These are phyloP conservation scores for Xyrichtys novacula DNA, from an alignment of 2,797 vertebrate species.

Conservation along the genomic window DNA sequence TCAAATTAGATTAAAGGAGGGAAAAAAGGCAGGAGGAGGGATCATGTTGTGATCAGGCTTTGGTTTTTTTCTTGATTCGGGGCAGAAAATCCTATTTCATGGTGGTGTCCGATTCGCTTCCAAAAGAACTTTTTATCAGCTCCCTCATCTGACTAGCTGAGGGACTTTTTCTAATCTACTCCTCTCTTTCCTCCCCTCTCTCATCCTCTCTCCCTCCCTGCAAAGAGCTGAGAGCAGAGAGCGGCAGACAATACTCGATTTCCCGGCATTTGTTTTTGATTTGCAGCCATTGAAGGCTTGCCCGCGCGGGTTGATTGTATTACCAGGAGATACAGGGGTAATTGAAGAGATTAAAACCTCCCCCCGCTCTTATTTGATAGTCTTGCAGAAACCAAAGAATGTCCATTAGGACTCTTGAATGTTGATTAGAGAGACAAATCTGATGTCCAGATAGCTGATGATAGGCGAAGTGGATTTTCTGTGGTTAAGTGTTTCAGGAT, in stretches of 20 bases:
- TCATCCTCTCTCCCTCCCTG: background rate
- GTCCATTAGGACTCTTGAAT: slow-evolving; percentile 66
- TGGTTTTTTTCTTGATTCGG: slow-evolving; percentile 62
- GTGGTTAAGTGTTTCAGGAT: slow-evolving; percentile 61
- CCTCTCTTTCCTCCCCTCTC: slow-evolving; percentile 22
- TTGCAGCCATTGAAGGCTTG: slow-evolving; percentile 65
- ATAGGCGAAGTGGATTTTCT: slow-evolving; percentile 61
- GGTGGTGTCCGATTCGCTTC: slow-evolving; percentile 67
- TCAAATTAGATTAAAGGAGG: slow-evolving; percentile 75
- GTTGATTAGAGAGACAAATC: slow-evolving; percentile 75
- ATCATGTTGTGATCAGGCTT: slow-evolving; percentile 26
- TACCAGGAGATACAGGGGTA: slow-evolving; percentile 71
- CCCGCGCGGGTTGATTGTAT: slow-evolving; percentile 68
- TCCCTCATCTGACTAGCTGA: slow-evolving; percentile 65
- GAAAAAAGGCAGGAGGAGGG: slow-evolving; percentile 3
- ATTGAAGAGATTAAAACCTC: slow-evolving; percentile 75
- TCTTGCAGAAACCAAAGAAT: slow-evolving; percentile 67
- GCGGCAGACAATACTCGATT: slow-evolving; percentile 46
- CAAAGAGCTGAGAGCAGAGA: slow-evolving; percentile 28
- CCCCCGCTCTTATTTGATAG: slow-evolving; percentile 66
- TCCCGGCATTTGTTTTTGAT: slow-evolving; percentile 75
- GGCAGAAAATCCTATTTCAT: slow-evolving; percentile 86
- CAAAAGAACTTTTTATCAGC: slow-evolving; percentile 68
- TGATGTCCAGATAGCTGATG: slow-evolving; percentile 75
- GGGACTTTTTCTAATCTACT: slow-evolving; percentile 44